Evolutionary conservation across 1,140 invertebrate genomes (phyloP), one percentile per base, ranked within the genome.

Genomic region (Anthonomus grandis): DNA sequence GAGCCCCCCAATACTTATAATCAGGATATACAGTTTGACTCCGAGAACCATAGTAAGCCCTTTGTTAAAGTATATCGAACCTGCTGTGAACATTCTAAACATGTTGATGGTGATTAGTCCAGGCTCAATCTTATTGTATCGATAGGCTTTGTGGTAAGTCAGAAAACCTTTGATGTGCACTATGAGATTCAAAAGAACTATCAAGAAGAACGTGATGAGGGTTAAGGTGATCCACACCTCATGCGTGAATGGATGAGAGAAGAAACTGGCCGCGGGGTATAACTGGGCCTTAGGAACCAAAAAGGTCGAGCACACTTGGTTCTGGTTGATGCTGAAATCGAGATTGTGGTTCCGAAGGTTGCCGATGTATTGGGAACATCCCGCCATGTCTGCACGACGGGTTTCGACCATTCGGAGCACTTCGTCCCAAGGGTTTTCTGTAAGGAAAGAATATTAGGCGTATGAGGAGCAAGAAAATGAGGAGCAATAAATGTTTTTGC

Each of bases 201-300:
- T 10, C 3, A 41, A n/a, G n/a, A 41, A 19, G 41, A 37, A 18
- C 3, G 13, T 10, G 18, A 45, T 23, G 3, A 51, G 24, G 0
- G 37, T 19, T n/a, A 31, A 21, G 4, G 19, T 4, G 17, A 59
- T 4, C 31, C 50, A 60, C 8, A 55, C 38, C 1, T 15, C 4
- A 10, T 5, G 6, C 2, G 15, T 25, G 36, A 60, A 54, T 5
- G 52, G 37, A 13, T 55, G 45, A 17, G 50, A 15, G 9, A 54
- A 23, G 31, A 60, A 55, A 17, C 17, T 34, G 0, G 13, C 21
- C 12, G 39, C 48, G 3, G 48, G 34, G 18, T 47, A 13, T n/a
- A 23, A 42, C 31, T 17, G 15, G 2, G 48, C 24, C 22, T 59
- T 59, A 5, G 41, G 47, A 9, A 59, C 57, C 8, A 59, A 21